Conservation (phyloP, 2,113 vertebrate species). For the Brachyhypopomus occidentalis region DNA sequence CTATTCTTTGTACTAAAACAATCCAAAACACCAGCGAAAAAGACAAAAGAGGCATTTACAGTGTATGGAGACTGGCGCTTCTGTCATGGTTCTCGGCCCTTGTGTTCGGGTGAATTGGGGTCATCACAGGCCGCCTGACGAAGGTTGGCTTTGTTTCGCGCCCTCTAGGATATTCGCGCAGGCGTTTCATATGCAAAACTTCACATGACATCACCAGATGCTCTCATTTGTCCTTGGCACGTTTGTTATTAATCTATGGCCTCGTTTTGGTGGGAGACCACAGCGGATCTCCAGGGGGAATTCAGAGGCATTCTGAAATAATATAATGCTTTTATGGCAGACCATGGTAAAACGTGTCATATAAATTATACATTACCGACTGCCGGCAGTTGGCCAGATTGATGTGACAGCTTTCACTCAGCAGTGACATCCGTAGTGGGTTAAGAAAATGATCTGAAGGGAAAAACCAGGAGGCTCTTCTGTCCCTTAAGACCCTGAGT, state of each 20-base stretch:
- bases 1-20: conserved; percentile 25
- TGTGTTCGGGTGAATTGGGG: conserved; percentile 34
- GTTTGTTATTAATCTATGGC: conserved; percentile 81
- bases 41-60: conserved; percentile 39
- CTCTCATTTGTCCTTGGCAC: conserved; percentile 79
- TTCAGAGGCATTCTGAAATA: conserved; percentile 70
- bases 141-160: conserved; percentile 62
- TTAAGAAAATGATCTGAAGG: conserved; percentile 35
- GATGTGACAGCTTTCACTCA: conserved; percentile 67
- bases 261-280: conserved; percentile 63
- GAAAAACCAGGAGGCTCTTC: conserved; percentile 26
- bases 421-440: conserved; percentile 51
- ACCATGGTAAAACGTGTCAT: conserved; percentile 71
- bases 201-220: conserved; percentile 53
- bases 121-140: conserved; percentile 54
- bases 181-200: conserved; percentile 67
- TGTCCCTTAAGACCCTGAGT: conserved; percentile 45
- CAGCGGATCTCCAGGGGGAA: conserved; percentile 60
- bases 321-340: conserved; percentile 74
- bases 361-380: conserved; percentile 75
- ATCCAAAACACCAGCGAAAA: conserved; percentile 30
- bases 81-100: conserved; percentile 26
- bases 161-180: conserved; percentile 64
- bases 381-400: conserved; percentile 63
- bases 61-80: conserved; percentile 12